Evolutionary conservation across 2,797 vertebrate species (phyloP), one percentile per base, ranked within the genome.

Genomic region (Darevskia nairensis): DNA sequence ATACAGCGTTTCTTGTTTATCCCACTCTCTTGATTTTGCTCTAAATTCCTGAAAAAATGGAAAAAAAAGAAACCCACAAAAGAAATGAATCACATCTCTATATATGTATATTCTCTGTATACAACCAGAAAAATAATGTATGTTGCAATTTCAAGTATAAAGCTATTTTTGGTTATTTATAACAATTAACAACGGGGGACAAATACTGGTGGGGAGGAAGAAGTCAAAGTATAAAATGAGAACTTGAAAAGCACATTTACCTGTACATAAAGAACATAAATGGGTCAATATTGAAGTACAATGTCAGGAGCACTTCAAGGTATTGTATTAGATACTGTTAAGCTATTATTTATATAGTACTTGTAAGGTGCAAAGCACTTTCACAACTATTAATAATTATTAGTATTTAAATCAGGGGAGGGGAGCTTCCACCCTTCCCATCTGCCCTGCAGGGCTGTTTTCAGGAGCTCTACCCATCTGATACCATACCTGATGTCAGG

Each of bases 1-100:
- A 88, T 92, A 96, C 0, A 93, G 85, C 64, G 87, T 88, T 76
- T 95, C 93, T 69, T 96, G 96, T 68, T 96, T 96, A 92, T 97
- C 96, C 95, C 96, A 96, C 91, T 97, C 94, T 89, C 93, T 96
- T 79, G 96, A 97, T 90, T 97, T 97, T 39, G 87, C 81, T 91
- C 95, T 95, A 89, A 96, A 96, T 94, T 97, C 96, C 97, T 97
- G 92, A 80, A 86, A 89, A 82, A 88, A 35, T 35, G 41, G 85
- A 78, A 78, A 77, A 35, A 82, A 89, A 74, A 76, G 72, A 35
- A 83, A 74, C 55, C 55, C 89, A 82, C 3, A 23, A 83, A 39
- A 13, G 8, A 69, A 78, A 85, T 13, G 64, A 87, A 88, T 3
- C 50, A 68, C 25, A 29, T 64, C 90, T 81, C 1, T 77, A 1